Conservation (phyloP, 2,888 invertebrate species). For the Tricholauxania praeusta region DNA sequence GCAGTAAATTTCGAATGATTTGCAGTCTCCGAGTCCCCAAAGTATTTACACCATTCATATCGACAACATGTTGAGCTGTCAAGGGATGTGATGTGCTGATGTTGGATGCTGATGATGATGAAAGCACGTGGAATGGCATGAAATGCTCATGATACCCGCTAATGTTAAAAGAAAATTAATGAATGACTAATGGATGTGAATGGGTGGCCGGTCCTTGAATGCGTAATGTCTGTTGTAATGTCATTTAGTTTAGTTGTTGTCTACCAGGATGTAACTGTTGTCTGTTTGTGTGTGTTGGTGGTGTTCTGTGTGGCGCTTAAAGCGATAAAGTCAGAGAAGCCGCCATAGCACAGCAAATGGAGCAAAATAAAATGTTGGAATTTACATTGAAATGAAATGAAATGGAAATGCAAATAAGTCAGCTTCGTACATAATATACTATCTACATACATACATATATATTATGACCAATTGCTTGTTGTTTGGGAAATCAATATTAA, state of each 20-base stretch:
- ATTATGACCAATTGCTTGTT: neutral
- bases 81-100: constrained; percentile 18
- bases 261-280: neutral
- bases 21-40: neutral
- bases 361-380: constrained; percentile 24
- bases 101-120: constrained; percentile 17
- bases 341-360: neutral
- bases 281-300: neutral
- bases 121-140: constrained; percentile 18
- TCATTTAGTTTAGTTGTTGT: constrained; percentile 1
- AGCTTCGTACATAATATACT: neutral
- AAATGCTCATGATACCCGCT: constrained; percentile 18
- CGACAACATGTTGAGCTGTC: constrained; percentile 10
- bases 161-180: constrained; percentile 16
- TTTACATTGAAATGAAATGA: constrained; percentile 26
- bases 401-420: constrained; percentile 39
- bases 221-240: neutral
- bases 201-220: constrained; percentile 18
- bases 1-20: neutral
- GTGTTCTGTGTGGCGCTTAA: neutral
- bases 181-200: constrained; percentile 12
- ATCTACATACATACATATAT: too few species aligned
- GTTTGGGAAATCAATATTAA: constrained; percentile 25
- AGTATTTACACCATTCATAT: neutral
- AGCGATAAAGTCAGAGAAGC: neutral